Base-by-base conservation (phyloP, 2,888 invertebrate species). In the Epirrita christyi region DNA sequence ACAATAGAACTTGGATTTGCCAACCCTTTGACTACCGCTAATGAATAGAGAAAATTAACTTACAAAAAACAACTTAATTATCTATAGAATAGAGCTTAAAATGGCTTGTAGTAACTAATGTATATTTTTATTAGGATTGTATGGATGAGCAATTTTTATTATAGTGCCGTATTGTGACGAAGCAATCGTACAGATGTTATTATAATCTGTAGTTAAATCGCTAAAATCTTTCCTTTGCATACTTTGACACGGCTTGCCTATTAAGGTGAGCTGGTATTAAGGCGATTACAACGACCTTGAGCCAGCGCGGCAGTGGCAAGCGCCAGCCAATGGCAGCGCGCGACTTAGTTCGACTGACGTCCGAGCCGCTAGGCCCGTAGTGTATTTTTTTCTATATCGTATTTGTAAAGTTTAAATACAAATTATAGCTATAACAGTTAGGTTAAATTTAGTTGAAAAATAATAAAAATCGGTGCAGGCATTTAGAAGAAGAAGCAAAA, bases 1-100 rank as follows among this genome's bases (percentile, higher is more conserved):
- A 91, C 90, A 90, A 90, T 89, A 86, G 82, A 78, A 81, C 67
- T 82, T 80, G 88, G 91, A 91, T 92, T 91, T 91, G 91, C 90
- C 83, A 91, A 92, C 91, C 91, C 91, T 90, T 92, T 91, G 81
- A 86, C 83, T 81, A 73, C 74, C 75, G 78, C 83, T 89, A 88
- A 88, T 88, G 88, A 89, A 88, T 85, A 80, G 75, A 57, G 37
- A 7, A 55, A 32, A 41, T 54, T 36, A 11, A 37, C 58, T 60
- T 29, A 9, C 59, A 40, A 75, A 44, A 66, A 59, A 63, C 55
- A 63, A 71, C 79, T 74, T 68, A 83, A 78, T 21, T 0, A 0
- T 0, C 0, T 13, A 8, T 6, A 3, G 0, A 2, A 63, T 80
- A 78, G 53, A 66, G 80, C 72, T 63, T 45, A 64, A 44, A 67